Conservation (phyloP, 2,113 vertebrate species). For the Gyps fulvus region DNA sequence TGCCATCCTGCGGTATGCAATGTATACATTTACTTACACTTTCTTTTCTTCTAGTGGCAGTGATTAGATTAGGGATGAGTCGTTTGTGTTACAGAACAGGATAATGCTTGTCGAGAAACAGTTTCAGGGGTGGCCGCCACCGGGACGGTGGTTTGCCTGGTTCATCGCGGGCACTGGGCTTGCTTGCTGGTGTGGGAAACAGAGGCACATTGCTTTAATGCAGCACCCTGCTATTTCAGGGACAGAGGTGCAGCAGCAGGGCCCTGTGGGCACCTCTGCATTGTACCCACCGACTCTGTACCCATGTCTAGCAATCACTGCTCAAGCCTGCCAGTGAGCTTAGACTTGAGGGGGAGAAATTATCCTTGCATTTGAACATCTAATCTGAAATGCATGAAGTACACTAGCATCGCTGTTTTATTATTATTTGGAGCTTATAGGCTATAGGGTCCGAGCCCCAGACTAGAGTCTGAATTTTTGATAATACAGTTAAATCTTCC, state of each 20-base stretch:
- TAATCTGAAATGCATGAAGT: neutral
- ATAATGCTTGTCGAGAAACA: neutral
- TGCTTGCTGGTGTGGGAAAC: accelerated
- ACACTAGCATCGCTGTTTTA: neutral
- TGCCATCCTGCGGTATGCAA: neutral
- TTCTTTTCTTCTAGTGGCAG: neutral
- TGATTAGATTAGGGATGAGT: neutral
- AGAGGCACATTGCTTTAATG: neutral
- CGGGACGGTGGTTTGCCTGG: neutral
- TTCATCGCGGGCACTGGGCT: accelerated
- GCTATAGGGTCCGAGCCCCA: neutral
- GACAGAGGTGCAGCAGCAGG: neutral
- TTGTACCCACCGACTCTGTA: neutral
- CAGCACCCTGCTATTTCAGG: neutral
- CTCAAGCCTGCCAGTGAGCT: neutral
- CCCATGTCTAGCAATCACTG: accelerated
- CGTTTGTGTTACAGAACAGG: neutral
- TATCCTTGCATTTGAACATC: neutral
- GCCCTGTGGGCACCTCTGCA: neutral
- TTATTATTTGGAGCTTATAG: neutral
- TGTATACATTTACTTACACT: neutral
- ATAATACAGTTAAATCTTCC: slow-evolving; percentile 8
- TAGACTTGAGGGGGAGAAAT: neutral
- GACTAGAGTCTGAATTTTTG: neutral
- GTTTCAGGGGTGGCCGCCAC: neutral